phyloP scores from a whole-genome alignment of 2,888 invertebrate genomes.

The Rapana venosa region DNA sequence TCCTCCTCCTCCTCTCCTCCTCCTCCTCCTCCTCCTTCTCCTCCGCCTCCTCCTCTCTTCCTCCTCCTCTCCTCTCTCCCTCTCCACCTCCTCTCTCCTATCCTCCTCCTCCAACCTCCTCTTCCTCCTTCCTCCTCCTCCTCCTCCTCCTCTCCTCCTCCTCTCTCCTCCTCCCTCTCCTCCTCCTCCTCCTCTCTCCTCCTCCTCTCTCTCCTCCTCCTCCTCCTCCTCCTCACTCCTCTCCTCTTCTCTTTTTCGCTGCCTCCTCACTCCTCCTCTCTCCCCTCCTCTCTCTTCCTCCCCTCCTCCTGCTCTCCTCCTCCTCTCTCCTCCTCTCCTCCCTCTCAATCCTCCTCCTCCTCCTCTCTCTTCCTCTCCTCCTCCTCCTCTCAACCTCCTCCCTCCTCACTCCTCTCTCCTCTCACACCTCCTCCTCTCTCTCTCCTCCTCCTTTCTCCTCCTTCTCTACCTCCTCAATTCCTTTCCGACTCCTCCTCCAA shows the following conservation, averaged over 20 bases:
- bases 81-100: background rate
- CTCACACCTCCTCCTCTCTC: background rate
- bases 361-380: background rate
- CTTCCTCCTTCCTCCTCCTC: background rate
- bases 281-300: background rate
- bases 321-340: background rate
- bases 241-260: background rate
- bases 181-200: background rate
- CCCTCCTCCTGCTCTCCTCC: background rate
- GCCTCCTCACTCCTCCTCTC: background rate
- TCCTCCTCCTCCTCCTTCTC: background rate
- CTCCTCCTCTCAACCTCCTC: background rate
- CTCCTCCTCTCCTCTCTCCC: background rate
- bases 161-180: background rate
- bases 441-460: background rate
- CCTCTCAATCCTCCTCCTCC: background rate
- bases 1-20: background rate
- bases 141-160: background rate
- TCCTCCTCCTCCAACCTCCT: background rate
- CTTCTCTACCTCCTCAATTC: background rate
- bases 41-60: background rate
- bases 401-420: slow-evolving; percentile 25
- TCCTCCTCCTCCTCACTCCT: background rate
- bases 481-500: background rate
- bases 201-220: background rate